Evolutionary conservation across 2,113 vertebrate species (phyloP), one percentile per base, ranked within the genome.

Genomic region (Cyanoderma ruficeps): DNA sequence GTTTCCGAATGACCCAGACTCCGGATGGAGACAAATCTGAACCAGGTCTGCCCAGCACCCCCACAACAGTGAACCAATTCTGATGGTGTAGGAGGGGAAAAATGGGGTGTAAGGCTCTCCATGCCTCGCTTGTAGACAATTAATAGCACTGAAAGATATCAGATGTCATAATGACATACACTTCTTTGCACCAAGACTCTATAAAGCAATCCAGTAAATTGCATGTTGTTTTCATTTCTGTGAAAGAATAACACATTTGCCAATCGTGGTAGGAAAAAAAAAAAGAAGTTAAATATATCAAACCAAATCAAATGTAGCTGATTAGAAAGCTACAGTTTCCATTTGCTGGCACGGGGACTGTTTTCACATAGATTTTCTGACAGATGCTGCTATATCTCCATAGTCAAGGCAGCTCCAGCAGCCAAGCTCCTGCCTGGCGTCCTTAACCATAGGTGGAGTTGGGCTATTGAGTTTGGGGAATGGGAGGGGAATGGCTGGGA

Each of bases 221-320:
- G 72, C 90, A 46, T 75, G 68, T 88, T 71, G 90, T 95, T 96
- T 96, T 92, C 72, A 76, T 94, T 96, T 83, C 25, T 77, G n/a
- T 56, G 63, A 28, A 68, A 71, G 65, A 72, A 89, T 86, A 68
- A 80, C 79, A 75, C 70, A 59, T 63, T 90, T 85, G 75, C 83
- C 59, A 87, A 87, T 24, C 52, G 33, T 8, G 7, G 47, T 79
- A 90, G 80, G 19, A 46, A 30, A 87, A 57, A 57, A 64, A 84
- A 69, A 80, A 89, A n/a, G 57, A 92, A 84, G 94, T 96, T 75
- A 86, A 92, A 97, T 93, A 72, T 70, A 74, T 94, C 69, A 96
- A 95, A 90, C 75, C 68, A 93, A 96, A 95, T 96, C 87, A 95
- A 96, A 95, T 46, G 71, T 93, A 91, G 89, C 83, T 74, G 95